Percentiles rank a stretch among this genome's conserved stretches.
Evolutionary conservation across 2,888 invertebrate genomes (phyloP).

Genomic region (Papilio demoleus): DNA sequence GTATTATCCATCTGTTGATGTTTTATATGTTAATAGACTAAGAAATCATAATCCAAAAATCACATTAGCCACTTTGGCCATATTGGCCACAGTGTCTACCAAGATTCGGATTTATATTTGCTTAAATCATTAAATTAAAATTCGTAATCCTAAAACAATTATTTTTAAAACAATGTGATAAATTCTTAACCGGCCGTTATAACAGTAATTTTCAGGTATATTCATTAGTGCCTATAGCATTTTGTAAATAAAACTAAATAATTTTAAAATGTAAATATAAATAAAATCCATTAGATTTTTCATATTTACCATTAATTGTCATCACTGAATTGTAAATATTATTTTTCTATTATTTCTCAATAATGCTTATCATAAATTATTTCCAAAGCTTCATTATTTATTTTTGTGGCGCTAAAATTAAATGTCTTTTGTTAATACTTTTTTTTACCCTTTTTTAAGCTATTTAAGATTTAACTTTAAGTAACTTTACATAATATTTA

Average conservation of each 20-base stretch:
- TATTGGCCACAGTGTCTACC: too few relatives aligned
- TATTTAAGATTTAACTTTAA: slow-evolving; percentile 44
- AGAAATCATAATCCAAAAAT: too few relatives aligned
- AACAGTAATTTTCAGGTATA: slow-evolving; percentile 56
- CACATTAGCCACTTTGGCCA: too few relatives aligned
- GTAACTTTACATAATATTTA: slow-evolving; percentile 63
- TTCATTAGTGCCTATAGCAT: slow-evolving; percentile 62
- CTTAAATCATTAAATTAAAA: too few relatives aligned
- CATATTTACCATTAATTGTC: slow-evolving; percentile 7
- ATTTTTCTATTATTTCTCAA: slow-evolving; percentile 8
- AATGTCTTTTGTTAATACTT: slow-evolving; percentile 27
- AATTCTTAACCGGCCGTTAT: slow-evolving; percentile 50
- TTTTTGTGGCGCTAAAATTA: slow-evolving; percentile 33
- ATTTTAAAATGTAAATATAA: slow-evolving; percentile 40
- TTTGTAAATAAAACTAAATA: slow-evolving; percentile 57
- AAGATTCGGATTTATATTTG: too few relatives aligned
- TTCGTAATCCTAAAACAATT: too few relatives aligned
- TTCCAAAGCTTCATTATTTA: slow-evolving; percentile 36
- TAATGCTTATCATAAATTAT: slow-evolving; percentile 40
- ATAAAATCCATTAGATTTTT: slow-evolving; percentile 23
- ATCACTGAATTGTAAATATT: slow-evolving; percentile 33
- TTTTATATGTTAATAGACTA: too few relatives aligned
- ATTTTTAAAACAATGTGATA: slow-evolving; percentile 30
- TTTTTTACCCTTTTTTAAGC: slow-evolving; percentile 11
- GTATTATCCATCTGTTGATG: neutral